Evolutionary conservation across 2,888 invertebrate species (phyloP).

Genomic region (Cepaea hortensis): DNA sequence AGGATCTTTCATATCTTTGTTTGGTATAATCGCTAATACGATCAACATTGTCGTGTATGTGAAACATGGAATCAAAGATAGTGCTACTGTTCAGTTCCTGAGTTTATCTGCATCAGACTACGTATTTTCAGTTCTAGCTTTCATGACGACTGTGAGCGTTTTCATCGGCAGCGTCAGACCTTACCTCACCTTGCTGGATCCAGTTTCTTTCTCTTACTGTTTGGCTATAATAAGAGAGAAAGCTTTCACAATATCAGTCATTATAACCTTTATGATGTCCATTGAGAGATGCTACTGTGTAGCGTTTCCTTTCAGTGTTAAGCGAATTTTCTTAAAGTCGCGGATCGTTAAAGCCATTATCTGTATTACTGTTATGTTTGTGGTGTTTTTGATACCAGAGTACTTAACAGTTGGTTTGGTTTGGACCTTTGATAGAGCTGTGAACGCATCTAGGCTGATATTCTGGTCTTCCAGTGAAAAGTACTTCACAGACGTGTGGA

Average conservation of each 20-base stretch:
- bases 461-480: not conserved
- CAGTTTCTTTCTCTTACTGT: not conserved
- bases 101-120: not conserved
- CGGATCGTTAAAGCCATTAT: not conserved
- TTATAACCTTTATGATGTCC: not conserved
- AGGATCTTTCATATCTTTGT: not conserved
- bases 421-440: not conserved
- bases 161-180: not conserved
- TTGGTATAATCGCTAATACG: not conserved
- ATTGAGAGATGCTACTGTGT: conserved; percentile 20
- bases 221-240: not conserved
- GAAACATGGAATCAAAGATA: conserved; percentile 27
- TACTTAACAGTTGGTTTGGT: not conserved
- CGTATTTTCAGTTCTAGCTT: not conserved
- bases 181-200: not conserved
- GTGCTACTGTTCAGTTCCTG: not conserved
- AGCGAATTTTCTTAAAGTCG: not conserved
- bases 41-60: conserved; percentile 20
- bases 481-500: not conserved
- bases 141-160: not conserved
- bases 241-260: not conserved
- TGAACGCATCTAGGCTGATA: not conserved
- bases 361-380: not conserved
- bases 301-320: not conserved
- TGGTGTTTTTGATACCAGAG: not conserved